Conservation (phyloP, 2,888 invertebrate genomes). For the Cerastis rubricosa region DNA sequence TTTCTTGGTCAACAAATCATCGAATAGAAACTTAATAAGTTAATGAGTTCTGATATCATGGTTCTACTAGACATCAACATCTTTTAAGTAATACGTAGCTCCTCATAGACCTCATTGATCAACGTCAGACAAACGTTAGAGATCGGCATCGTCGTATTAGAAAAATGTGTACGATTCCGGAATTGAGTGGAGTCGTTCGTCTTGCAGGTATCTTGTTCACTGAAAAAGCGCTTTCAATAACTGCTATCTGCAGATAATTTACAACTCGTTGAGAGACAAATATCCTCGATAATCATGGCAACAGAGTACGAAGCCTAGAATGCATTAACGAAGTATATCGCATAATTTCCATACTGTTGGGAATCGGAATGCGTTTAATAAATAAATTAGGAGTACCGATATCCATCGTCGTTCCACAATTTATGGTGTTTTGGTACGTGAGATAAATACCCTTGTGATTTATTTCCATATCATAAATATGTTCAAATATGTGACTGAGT, state of each 20-base stretch:
- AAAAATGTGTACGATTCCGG: conserved; percentile 28
- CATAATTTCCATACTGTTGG: conserved; percentile 48
- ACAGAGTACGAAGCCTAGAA: conserved; percentile 36
- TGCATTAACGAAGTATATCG: conserved; percentile 46
- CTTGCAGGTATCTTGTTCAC: conserved; percentile 34
- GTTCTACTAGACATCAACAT: not conserved
- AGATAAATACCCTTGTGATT: conserved; percentile 55
- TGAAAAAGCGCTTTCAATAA: conserved; percentile 44
- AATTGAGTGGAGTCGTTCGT: conserved; percentile 34
- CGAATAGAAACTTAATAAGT: not conserved
- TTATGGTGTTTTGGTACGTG: conserved; percentile 58
- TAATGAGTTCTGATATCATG: not conserved
- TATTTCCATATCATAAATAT: conserved; percentile 58
- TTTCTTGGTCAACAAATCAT: not conserved
- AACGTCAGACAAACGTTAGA: not conserved
- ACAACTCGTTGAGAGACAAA: conserved; percentile 46
- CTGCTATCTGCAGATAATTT: conserved; percentile 47
- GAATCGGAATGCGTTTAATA: conserved; percentile 57
- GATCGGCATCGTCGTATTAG: too few relatives aligned
- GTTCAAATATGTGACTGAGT: conserved; percentile 43
- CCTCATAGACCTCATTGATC: not conserved
- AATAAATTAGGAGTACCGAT: conserved; percentile 57
- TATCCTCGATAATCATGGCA: conserved; percentile 52
- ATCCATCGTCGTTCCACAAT: conserved; percentile 51
- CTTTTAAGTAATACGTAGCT: not conserved